These are phyloP conservation scores for Hypselothyrea guttata DNA, from an alignment of 2,888 invertebrate genomes.

Conservation along the genomic window DNA sequence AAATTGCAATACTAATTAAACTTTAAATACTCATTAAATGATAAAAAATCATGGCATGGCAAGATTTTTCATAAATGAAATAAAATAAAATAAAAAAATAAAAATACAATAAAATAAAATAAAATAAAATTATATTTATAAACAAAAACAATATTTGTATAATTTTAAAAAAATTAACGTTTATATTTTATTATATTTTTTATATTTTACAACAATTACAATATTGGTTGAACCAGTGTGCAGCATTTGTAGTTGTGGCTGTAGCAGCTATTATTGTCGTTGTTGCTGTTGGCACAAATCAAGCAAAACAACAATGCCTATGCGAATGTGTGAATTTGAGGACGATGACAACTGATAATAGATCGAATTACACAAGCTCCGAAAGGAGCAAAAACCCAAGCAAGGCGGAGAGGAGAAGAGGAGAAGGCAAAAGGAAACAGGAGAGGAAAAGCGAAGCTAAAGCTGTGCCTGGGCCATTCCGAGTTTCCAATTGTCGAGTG, in stretches of 20 bases:
- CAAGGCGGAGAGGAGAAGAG: not conserved
- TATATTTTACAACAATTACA: not conserved
- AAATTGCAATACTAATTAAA: too few relatives aligned
- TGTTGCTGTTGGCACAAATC: slow-evolving; percentile 59
- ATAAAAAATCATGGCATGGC: too few relatives aligned
- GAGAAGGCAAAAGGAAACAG: not conserved
- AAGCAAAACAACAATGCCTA: slow-evolving; percentile 68
- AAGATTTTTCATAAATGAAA: too few relatives aligned
- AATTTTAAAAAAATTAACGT: too few relatives aligned
- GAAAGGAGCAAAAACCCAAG: slow-evolving; percentile 12
- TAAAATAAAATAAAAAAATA: too few relatives aligned
- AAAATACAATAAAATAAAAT: too few relatives aligned
- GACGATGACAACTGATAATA: slow-evolving; percentile 80
- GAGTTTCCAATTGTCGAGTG: slow-evolving; percentile 36
- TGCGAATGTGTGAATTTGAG: slow-evolving; percentile 74
- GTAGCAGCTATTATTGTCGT: not conserved
- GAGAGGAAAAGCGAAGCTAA: not conserved
- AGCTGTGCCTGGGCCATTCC: slow-evolving; percentile 8
- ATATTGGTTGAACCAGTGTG: slow-evolving; percentile 35
- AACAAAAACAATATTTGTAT: too few relatives aligned
- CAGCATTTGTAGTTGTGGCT: slow-evolving; percentile 1
- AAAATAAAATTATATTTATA: too few relatives aligned
- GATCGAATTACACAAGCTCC: slow-evolving; percentile 77
- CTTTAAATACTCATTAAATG: too few relatives aligned
- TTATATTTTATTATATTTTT: not conserved